Base-by-base conservation (phyloP, 2,888 invertebrate species). In the Archaeoteleia sp. region DNA sequence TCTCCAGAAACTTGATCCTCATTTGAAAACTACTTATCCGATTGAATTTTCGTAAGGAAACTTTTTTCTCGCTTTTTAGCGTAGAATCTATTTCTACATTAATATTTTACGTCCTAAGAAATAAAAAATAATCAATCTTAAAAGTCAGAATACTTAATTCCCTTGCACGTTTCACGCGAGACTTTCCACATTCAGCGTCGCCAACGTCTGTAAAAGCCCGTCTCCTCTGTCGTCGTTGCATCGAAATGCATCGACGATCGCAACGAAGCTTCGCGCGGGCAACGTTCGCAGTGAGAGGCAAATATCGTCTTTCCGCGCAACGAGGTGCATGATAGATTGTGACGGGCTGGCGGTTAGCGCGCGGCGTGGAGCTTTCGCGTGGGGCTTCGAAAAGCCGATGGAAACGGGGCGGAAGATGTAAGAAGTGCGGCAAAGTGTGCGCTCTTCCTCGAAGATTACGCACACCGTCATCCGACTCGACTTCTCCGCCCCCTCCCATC, bases 311-410 rank as follows among this genome's bases (percentile, higher is more conserved):
- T 62, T 54, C 63, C 67, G 58, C 57, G 67, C 60, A 67, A 70
- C 67, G 57, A 65, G 67, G 51, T 60, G 57, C 67, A 35, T 71
- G 71, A 73, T 72, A 67, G 67, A 72, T 71, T 53, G 65, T 57
- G 71, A 65, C 69, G 65, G 67, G 60, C 27, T 55, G 62, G 58
- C 66, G 62, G 60, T 70, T 70, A 55, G 62, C 55, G 49, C 58
- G 65, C 61, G 39, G 51, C 63, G 45, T 46, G 63, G 57, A 57
- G 65, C 65, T 72, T 61, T 72, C 67, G 72, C 58, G 65, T 60
- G 57, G 49, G 46, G 62, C 54, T 67, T 65, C 63, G 61, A 70
- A 70, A 48, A 65, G 58, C 66, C 69, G 57, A 53, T 54, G 69
- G 53, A 70, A 66, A 62, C 66, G 63, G 65, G 61, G 61, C 61